Conservation (phyloP, 30 jellyfish, hydroid and myxozoan species). For the Hydractinia symbiolongicarpus region DNA sequence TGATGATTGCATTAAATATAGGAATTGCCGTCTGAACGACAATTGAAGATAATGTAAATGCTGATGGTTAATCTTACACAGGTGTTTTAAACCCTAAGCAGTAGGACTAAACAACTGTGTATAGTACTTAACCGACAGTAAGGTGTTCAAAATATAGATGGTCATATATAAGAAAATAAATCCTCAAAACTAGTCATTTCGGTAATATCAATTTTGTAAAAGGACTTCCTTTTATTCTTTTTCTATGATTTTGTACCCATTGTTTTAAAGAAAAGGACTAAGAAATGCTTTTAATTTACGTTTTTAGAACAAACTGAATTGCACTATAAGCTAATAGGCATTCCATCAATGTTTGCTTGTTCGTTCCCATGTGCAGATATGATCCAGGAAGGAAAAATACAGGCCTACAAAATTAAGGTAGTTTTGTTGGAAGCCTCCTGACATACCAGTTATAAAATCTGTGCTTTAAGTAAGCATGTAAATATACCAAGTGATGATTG, state of each 20-base stretch:
- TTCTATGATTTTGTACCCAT: too few relatives aligned
- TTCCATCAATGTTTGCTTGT: neutral
- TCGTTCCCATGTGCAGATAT: neutral
- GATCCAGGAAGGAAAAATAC: neutral
- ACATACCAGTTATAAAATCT: neutral
- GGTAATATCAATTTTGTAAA: neutral
- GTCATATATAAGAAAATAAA: neutral
- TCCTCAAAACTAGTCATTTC: neutral
- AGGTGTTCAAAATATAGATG: too few relatives aligned
- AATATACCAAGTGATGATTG: neutral
- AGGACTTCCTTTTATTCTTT: neutral
- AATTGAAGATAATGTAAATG: neutral
- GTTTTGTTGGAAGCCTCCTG: neutral
- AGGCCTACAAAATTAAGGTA: too few relatives aligned
- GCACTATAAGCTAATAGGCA: neutral
- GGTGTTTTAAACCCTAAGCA: too few relatives aligned
- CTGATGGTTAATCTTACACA: slow-evolving; percentile 19
- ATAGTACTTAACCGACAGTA: too few relatives aligned
- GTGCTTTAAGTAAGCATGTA: neutral
- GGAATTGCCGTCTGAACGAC: slow-evolving; percentile 44
- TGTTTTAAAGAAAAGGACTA: too few relatives aligned
- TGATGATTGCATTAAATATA: slow-evolving; percentile 11
- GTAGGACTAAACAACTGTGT: too few relatives aligned
- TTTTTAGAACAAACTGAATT: neutral
- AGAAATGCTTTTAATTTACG: too few relatives aligned